Percentiles rank a stretch among this genome's conserved stretches.
Conservation (phyloP, 2,797 vertebrate genomes). For the Halcyon badia region DNA sequence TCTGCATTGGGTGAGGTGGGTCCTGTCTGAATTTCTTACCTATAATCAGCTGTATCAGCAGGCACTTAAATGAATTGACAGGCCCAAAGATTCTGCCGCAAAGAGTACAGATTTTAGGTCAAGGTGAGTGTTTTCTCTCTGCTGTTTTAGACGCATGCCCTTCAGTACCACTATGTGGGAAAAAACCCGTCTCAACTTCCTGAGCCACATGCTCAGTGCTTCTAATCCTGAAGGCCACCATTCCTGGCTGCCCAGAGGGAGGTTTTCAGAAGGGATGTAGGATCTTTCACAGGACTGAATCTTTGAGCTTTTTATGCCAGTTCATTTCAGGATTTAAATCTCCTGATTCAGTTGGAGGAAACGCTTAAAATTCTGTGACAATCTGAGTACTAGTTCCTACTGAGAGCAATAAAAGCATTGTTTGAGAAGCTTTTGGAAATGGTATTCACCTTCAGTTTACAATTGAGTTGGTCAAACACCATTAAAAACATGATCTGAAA, state of each 20-base stretch:
- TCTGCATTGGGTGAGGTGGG: not conserved
- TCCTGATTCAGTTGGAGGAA: not conserved
- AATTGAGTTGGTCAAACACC: not conserved
- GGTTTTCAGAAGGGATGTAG: not conserved
- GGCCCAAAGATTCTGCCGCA: not conserved
- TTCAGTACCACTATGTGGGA: not conserved
- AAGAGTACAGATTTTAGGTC: not conserved
- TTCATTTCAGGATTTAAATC: not conserved
- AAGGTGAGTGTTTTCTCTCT: not conserved
- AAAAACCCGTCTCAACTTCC: fast-evolving
- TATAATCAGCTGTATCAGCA: not conserved
- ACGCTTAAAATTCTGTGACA: not conserved
- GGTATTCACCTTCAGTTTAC: not conserved
- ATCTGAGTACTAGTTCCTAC: not conserved
- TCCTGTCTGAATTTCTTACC: not conserved
- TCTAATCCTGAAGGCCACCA: not conserved
- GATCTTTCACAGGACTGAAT: not conserved
- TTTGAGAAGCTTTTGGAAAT: not conserved
- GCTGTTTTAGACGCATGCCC: not conserved
- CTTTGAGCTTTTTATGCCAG: not conserved
- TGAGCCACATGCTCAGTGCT: not conserved
- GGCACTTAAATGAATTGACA: not conserved
- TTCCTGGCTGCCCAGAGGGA: not conserved
- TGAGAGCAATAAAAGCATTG: not conserved
- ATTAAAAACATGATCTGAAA: not conserved